Evolutionary conservation across 2,797 vertebrate genomes (phyloP).

Genomic region (Limosa lapponica): DNA sequence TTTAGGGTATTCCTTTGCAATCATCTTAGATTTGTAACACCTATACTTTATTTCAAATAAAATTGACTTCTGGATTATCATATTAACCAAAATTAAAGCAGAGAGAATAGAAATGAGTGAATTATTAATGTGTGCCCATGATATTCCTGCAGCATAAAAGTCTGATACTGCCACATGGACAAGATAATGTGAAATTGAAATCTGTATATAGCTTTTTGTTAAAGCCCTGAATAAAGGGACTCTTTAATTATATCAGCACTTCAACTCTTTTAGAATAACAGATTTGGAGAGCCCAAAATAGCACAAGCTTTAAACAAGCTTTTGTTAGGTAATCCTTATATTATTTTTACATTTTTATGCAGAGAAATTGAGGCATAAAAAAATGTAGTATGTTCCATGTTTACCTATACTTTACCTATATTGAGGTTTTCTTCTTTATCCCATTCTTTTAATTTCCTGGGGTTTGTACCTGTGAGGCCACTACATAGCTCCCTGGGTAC

Average conservation of each 20-base stretch:
- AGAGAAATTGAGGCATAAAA: slow-evolving; percentile 1
- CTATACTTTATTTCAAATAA: slow-evolving; percentile 54
- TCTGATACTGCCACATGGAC: slow-evolving; percentile 41
- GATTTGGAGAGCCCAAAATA: slow-evolving; percentile 56
- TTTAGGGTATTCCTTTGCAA: slow-evolving; percentile 38
- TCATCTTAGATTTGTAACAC: slow-evolving; percentile 48
- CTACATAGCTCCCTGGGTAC: neutral
- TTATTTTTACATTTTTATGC: slow-evolving; percentile 46
- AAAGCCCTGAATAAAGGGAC: slow-evolving; percentile 17
- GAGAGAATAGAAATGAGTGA: slow-evolving; percentile 37
- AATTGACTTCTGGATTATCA: slow-evolving; percentile 37
- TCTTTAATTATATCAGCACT: slow-evolving; percentile 68
- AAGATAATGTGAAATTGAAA: slow-evolving; percentile 56
- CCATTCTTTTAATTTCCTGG: neutral
- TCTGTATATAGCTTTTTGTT: slow-evolving; percentile 45
- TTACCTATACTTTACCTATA: neutral
- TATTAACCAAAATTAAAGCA: slow-evolving; percentile 46
- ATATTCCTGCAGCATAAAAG: slow-evolving; percentile 55
- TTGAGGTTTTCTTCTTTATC: neutral
- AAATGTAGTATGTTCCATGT: neutral
- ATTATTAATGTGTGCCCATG: slow-evolving; percentile 24
- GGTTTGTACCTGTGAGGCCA: neutral
- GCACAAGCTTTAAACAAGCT: slow-evolving; percentile 55
- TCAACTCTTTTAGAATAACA: slow-evolving; percentile 51
- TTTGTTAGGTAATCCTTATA: slow-evolving; percentile 51